phyloP scores from a whole-genome alignment of 1,140 invertebrate species.

The Hirudo medicinalis region DNA sequence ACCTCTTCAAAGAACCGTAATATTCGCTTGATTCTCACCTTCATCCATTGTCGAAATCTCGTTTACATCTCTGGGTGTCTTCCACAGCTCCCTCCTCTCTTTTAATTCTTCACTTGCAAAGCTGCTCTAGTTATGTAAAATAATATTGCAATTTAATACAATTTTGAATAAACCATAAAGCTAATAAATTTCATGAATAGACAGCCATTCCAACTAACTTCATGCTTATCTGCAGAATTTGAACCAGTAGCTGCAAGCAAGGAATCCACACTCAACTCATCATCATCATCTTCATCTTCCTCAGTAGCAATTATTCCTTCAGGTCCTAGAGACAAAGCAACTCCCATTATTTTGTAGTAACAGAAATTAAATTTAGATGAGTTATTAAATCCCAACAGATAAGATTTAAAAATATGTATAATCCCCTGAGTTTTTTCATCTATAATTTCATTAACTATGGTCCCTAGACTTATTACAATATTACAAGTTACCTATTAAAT shows the following conservation, averaged over 20 bases:
- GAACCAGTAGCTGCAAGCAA: neutral
- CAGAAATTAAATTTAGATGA: neutral
- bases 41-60: too few species aligned
- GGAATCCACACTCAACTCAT: neutral
- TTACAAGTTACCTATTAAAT: too few species aligned
- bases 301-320: neutral
- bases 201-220: neutral
- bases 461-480: neutral
- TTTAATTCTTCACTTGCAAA: conserved; percentile 3
- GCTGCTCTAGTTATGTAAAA: neutral
- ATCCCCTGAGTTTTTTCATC: neutral
- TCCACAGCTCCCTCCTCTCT: conserved; percentile 1
- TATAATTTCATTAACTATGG: too few species aligned
- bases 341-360: neutral
- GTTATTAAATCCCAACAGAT: neutral
- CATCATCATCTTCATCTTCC: conserved; percentile 5
- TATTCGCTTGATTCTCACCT: neutral
- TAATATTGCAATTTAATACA: neutral
- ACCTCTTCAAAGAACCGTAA: neutral
- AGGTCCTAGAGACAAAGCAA: neutral
- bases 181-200: neutral
- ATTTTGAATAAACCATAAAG: neutral
- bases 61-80: conserved; percentile 4
- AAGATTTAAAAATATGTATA: neutral
- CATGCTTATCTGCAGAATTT: too few species aligned